Base-by-base conservation (phyloP, 1,140 invertebrate genomes). In the Phthorimaea operculella region DNA sequence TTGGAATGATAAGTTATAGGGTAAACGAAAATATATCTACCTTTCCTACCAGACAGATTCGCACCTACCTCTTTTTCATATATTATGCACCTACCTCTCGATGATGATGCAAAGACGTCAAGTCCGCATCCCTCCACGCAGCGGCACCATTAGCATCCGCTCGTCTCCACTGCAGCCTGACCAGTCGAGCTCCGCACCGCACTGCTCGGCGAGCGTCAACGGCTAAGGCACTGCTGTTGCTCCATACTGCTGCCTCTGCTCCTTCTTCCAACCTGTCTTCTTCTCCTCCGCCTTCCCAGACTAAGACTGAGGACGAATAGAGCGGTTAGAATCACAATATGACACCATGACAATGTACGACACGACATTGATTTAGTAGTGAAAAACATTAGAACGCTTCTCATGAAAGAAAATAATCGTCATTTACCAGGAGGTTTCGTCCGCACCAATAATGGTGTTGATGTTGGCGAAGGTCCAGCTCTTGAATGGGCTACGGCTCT, bases 371-470 rank as follows among this genome's bases (percentile, higher is more conserved):
- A n/a, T n/a, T n/a, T n/a, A n/a, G 33, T 34, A 34, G 11, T 34
- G 33, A 34, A 34, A 34, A 34, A 34, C 33, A 34, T 34, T n/a
- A n/a, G n/a, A n/a, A n/a, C n/a, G n/a, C n/a, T n/a, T n/a, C n/a
- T n/a, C n/a, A n/a, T n/a, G n/a, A n/a, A n/a, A n/a, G n/a, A n/a
- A n/a, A n/a, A n/a, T n/a, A n/a, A n/a, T n/a, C n/a, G n/a, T n/a
- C n/a, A n/a, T 6, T 63, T 64, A 83, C 81, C 81, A 65, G 81
- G 81, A 28, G 81, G 77, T 62, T 83, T 83, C n/a, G 79, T 84
- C 39, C 68, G 67, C 14, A 84, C 76, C 11, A 84, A 44, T 11
- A 84, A 53, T 0, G 81, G 78, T 5, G 59, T 62, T 0, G 81
- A 84, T 2, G 71, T 64, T 1, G 78, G 68, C 7, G 81, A 84